A percentile compares a stretch with the other conserved stretches of the same genome.
Conservation (phyloP, 2,888 invertebrate genomes). For the Ptychoptera contaminata region DNA sequence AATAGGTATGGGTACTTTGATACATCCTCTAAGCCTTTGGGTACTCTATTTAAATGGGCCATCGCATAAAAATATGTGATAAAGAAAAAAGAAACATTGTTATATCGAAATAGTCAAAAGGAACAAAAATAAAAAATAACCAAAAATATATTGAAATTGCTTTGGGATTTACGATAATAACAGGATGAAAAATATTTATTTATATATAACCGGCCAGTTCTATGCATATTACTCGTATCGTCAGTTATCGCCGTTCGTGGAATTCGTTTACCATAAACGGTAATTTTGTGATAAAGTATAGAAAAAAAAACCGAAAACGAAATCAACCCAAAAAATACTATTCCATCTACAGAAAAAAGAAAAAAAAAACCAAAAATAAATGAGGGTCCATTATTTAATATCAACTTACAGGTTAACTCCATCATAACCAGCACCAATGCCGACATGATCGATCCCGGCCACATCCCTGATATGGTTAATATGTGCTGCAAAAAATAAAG, state of each 20-base stretch:
- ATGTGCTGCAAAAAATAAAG: slow-evolving; percentile 44
- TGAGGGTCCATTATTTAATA: background rate
- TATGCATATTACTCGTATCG: no score
- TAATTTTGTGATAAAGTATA: no score
- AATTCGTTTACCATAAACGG: no score
- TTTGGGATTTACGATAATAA: no score
- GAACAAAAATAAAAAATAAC: background rate
- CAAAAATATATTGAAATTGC: background rate
- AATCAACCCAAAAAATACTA: no score
- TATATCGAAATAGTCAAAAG: background rate
- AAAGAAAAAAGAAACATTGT: background rate
- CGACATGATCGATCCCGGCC: slow-evolving; percentile 75
- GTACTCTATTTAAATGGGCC: slow-evolving; percentile 26
- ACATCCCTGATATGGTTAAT: slow-evolving; percentile 76
- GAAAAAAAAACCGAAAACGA: no score
- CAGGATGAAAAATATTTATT: no score
- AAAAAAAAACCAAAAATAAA: no score
- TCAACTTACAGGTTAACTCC: slow-evolving; percentile 77
- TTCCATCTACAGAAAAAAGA: background rate
- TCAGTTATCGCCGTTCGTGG: no score
- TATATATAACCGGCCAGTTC: no score
- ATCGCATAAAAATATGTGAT: no score
- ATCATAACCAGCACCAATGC: slow-evolving; percentile 77
- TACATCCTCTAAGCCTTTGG: slow-evolving; percentile 70
- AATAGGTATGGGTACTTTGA: slow-evolving; percentile 72